Evolutionary conservation across 2,113 vertebrate genomes (phyloP).

Genomic region (Grus americana): DNA sequence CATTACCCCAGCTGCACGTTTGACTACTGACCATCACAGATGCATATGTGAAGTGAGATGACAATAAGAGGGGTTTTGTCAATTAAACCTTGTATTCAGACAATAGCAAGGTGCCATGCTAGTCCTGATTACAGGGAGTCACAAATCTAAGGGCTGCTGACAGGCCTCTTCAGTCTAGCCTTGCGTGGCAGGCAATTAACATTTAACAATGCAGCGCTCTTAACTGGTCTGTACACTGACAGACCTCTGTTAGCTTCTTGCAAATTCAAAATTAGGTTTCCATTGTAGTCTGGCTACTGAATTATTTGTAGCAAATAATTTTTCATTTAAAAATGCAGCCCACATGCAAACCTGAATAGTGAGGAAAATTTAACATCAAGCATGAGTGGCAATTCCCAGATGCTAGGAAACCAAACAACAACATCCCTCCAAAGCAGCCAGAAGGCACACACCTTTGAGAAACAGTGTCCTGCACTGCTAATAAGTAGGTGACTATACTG

Average conservation of each 20-base stretch:
- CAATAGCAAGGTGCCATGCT: background rate
- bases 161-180: background rate
- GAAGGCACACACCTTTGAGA: background rate
- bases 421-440: background rate
- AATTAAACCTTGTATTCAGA: background rate
- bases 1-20: background rate
- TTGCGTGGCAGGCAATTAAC: background rate
- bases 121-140: background rate
- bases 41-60: background rate
- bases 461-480: background rate
- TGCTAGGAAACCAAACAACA: background rate
- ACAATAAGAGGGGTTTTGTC: background rate
- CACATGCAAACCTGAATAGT: rapidly evolving
- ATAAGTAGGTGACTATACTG: background rate
- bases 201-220: background rate
- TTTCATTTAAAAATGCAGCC: background rate
- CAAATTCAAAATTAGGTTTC: background rate
- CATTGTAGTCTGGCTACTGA: background rate
- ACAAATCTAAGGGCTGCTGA: background rate
- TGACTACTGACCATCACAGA: background rate
- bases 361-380: background rate
- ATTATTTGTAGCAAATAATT: background rate
- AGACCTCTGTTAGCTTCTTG: background rate
- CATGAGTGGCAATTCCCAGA: background rate
- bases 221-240: background rate